Percentiles rank a stretch among this genome's conserved stretches.
Conservation (phyloP, 2,888 invertebrate genomes). For the Pecten maximus region DNA sequence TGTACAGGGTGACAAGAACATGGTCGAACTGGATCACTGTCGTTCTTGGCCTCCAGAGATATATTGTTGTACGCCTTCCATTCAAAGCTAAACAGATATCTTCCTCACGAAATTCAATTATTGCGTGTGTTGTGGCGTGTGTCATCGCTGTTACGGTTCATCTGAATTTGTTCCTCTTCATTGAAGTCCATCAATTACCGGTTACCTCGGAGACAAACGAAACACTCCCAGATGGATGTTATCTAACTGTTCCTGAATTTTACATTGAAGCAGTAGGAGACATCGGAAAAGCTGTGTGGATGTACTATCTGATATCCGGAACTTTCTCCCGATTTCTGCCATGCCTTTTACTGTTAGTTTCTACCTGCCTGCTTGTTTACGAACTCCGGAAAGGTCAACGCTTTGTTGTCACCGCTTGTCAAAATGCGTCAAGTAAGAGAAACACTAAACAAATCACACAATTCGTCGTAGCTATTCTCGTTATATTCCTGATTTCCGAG, state of each 20-base stretch:
- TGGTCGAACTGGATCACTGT: constrained; percentile 46
- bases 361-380: constrained; percentile 36
- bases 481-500: constrained; percentile 46
- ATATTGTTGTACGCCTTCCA: constrained; percentile 41
- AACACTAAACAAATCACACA: constrained; percentile 37
- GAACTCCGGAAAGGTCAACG: constrained; percentile 42
- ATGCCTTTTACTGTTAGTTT: constrained; percentile 41
- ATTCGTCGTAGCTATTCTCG: constrained; percentile 37
- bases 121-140: constrained; percentile 34
- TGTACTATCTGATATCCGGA: constrained; percentile 35
- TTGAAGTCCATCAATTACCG: constrained; percentile 37
- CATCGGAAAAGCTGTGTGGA: constrained; percentile 31
- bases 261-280: constrained; percentile 41
- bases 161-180: constrained; percentile 38
- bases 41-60: constrained; percentile 42
- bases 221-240: constrained; percentile 37
- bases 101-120: constrained; percentile 36
- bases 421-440: constrained; percentile 36
- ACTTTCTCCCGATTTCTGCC: constrained; percentile 45
- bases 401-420: background rate
- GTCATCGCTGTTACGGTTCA: constrained; percentile 38
- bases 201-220: constrained; percentile 26
- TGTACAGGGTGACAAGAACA: constrained; percentile 41
- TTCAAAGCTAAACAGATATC: constrained; percentile 47
- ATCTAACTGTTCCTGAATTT: constrained; percentile 37